Percentiles rank a stretch among this genome's conserved stretches.
These are phyloP conservation scores for Sabellastarte sp. DNA, from an alignment of 2,888 invertebrate species.

Conservation along the genomic window DNA sequence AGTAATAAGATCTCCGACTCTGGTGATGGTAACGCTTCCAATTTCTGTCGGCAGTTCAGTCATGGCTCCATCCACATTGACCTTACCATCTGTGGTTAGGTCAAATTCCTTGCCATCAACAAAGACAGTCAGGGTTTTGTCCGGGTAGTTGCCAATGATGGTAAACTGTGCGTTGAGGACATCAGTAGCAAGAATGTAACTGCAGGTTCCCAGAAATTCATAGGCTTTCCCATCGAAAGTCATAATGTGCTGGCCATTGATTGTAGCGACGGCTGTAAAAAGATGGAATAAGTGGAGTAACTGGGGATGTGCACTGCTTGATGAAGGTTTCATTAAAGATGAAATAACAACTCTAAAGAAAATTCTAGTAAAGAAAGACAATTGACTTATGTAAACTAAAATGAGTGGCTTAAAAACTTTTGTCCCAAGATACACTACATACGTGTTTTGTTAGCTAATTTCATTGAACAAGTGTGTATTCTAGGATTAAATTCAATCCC, in stretches of 20 bases:
- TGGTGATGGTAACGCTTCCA: conserved; percentile 51
- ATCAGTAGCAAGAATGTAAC: conserved; percentile 81
- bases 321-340: too few species aligned
- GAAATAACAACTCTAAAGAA: too few species aligned
- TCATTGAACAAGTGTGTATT: too few species aligned
- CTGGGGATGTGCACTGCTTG: too few species aligned
- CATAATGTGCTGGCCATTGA: conserved; percentile 79
- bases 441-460: too few species aligned
- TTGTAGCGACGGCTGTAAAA: conserved; percentile 75
- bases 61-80: not conserved
- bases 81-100: conserved; percentile 25
- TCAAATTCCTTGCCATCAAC: conserved; percentile 44
- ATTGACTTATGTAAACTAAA: too few species aligned
- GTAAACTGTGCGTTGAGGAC: conserved; percentile 79
- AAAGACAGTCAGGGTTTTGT: conserved; percentile 40
- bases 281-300: not conserved
- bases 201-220: conserved; percentile 73
- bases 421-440: too few species aligned
- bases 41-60: conserved; percentile 69
- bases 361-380: too few species aligned
- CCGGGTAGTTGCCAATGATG: conserved; percentile 71
- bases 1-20: conserved; percentile 52
- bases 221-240: conserved; percentile 83
- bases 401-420: too few species aligned
- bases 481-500: too few species aligned